Evolutionary conservation across 2,113 vertebrate genomes (phyloP).

Genomic region (Picathartes gymnocephalus): DNA sequence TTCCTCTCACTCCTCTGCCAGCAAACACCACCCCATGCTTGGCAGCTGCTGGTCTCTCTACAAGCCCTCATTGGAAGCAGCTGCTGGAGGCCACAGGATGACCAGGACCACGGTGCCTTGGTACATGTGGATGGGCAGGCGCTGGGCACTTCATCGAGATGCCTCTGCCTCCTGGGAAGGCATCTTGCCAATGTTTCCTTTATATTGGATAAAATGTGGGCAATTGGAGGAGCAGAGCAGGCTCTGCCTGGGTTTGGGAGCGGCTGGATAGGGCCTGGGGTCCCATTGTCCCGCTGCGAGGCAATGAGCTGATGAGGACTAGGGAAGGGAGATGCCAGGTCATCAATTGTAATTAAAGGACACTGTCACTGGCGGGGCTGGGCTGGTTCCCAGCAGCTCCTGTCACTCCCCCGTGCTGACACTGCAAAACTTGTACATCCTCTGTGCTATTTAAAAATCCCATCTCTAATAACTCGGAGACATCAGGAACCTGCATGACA

Average conservation of each 20-base stretch:
- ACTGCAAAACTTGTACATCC: not conserved
- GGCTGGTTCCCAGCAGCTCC: conserved; percentile 6
- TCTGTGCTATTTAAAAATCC: not conserved
- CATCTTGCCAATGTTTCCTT: not conserved
- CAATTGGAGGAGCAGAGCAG: not conserved
- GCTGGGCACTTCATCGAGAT: not conserved
- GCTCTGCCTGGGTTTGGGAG: not conserved
- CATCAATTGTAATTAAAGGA: not conserved
- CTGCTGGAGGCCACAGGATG: not conserved
- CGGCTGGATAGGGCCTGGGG: not conserved
- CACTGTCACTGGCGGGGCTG: not conserved
- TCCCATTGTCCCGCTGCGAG: not conserved
- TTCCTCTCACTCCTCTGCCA: not conserved
- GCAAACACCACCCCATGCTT: not conserved
- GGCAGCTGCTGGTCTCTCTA: not conserved
- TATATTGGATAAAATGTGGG: not conserved
- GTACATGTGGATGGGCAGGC: fast-evolving
- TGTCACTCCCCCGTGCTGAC: conserved; percentile 17
- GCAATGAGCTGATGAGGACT: not conserved
- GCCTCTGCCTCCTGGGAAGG: not conserved
- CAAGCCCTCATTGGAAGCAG: not conserved
- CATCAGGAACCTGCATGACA: not conserved
- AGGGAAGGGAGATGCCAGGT: not conserved
- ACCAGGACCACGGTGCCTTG: fast-evolving
- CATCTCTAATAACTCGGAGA: not conserved